A percentile compares a stretch with the other conserved stretches of the same genome.
Evolutionary conservation across 2,113 vertebrate species (phyloP).

Genomic region (Phrynocephalus versicolor): DNA sequence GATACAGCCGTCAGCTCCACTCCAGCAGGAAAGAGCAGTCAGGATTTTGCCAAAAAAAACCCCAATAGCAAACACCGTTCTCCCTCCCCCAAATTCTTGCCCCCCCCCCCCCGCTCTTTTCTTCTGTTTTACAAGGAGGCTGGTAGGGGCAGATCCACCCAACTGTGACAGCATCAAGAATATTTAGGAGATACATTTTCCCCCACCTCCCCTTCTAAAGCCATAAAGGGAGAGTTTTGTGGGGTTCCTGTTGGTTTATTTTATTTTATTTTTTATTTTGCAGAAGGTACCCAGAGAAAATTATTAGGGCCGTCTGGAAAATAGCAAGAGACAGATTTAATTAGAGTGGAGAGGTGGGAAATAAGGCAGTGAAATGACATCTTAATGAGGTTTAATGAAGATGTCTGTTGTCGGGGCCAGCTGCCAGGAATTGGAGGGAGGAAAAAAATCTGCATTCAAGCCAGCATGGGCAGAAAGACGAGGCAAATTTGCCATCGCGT

Average conservation of each 20-base stretch:
- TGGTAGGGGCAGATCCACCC: neutral
- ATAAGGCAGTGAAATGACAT: slow-evolving; percentile 79
- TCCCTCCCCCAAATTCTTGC: too few species aligned
- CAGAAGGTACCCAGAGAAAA: slow-evolving; percentile 72
- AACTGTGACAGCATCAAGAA: slow-evolving; percentile 17
- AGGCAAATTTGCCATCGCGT: neutral
- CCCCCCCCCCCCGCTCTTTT: too few species aligned
- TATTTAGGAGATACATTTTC: slow-evolving; percentile 47
- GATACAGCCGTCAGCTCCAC: too few species aligned
- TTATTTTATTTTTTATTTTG: too few species aligned
- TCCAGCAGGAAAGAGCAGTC: too few species aligned
- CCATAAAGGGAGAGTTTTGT: slow-evolving; percentile 56
- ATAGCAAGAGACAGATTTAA: slow-evolving; percentile 75
- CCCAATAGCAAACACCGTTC: too few species aligned
- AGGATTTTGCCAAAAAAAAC: too few species aligned
- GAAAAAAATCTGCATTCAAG: slow-evolving; percentile 63
- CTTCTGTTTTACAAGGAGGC: neutral
- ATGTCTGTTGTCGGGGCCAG: slow-evolving; percentile 82
- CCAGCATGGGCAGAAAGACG: slow-evolving; percentile 68
- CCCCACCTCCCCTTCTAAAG: neutral
- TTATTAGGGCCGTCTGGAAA: slow-evolving; percentile 67
- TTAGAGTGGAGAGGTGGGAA: slow-evolving; percentile 78
- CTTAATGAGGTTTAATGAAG: slow-evolving; percentile 88
- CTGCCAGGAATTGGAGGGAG: slow-evolving; percentile 72
- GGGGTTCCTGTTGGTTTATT: too few species aligned